Base-by-base conservation (phyloP, 2,113 vertebrate species). In the Galemys pyrenaicus region DNA sequence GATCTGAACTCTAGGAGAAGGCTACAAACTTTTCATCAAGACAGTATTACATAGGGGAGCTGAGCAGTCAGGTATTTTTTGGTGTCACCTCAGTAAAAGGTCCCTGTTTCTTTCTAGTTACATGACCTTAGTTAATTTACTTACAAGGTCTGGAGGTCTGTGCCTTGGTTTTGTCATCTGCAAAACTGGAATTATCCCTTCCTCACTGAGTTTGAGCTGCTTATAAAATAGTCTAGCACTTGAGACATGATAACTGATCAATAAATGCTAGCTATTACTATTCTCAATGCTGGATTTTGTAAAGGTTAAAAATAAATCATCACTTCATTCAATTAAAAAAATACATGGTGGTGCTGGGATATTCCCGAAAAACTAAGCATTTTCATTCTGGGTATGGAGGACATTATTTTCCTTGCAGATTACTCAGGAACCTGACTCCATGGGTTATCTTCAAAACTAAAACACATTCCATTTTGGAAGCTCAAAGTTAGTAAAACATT, bases 111-210 rank as follows among this genome's bases (percentile, higher is more conserved):
- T 49, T 81, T 84, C 19, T 30, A 67, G 32, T 80, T 94, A 67
- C 37, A 28, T 4, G 11, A 44, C 58, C 35, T 94, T 78, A 26
- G 19, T 67, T 65, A 88, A 56, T 67, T 94, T 73, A 85, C 13
- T 67, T 81, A 81, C 19, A 56, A 22, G 54, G 19, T 56, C 54
- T 56, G 78, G 30, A 83, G n/a, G 12, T 39, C 12, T 65, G 0
- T 65, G 26, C 28, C 32, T 82, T 87, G 68, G 70, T 35, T 95
- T 83, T 10, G 39, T 90, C 54, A 60, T 77, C 75, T 94, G 44
- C 81, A 16, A 60, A 92, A 77, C 82, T 49, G 74, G 64, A 35
- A 56, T 44, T 32, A 77, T 68, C 16, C 19, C 32, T 80, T 58
- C 41, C 30, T 94, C 24, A 17, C 0, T n/a, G 17, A 78, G 19